These are phyloP conservation scores for Daptonema setosum DNA, from an alignment of 2,888 invertebrate species.

Conservation along the genomic window DNA sequence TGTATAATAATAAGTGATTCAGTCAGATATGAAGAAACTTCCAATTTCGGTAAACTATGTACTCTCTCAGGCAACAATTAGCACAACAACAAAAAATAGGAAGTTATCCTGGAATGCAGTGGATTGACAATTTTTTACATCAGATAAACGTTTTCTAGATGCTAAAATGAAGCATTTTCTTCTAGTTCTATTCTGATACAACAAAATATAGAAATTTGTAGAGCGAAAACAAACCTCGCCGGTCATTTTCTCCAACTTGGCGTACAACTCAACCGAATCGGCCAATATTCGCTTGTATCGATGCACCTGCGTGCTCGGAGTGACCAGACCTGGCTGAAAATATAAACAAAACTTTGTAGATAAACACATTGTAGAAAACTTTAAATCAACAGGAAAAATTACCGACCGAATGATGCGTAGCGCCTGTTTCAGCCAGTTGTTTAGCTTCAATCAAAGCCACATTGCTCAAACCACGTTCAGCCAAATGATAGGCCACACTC, in stretches of 20 bases:
- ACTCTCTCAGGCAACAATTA: too few relatives aligned
- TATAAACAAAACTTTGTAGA: background rate
- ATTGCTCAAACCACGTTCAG: conserved; percentile 27
- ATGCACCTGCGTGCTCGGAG: conserved; percentile 30
- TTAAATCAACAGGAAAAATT: conserved; percentile 1
- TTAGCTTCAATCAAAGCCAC: conserved; percentile 29
- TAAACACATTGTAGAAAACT: background rate
- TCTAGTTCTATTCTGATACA: too few relatives aligned
- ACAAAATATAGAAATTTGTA: background rate
- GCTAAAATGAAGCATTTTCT: too few relatives aligned
- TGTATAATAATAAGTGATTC: conserved; percentile 14
- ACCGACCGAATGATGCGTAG: conserved; percentile 28
- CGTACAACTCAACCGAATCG: conserved; percentile 29
- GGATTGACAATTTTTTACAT: too few relatives aligned
- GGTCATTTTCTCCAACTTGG: conserved; percentile 29
- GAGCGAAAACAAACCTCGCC: conserved; percentile 23
- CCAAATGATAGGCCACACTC: conserved; percentile 31
- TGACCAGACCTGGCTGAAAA: conserved; percentile 28
- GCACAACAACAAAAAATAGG: too few relatives aligned
- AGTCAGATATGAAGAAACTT: too few relatives aligned
- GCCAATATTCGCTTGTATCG: conserved; percentile 30
- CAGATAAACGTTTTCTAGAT: too few relatives aligned
- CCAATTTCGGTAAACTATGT: too few relatives aligned
- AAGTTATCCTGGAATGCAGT: too few relatives aligned
- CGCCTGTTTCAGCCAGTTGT: conserved; percentile 28